phyloP scores from a whole-genome alignment of 2,113 vertebrate species.

The Cyprinodon variegatus region DNA sequence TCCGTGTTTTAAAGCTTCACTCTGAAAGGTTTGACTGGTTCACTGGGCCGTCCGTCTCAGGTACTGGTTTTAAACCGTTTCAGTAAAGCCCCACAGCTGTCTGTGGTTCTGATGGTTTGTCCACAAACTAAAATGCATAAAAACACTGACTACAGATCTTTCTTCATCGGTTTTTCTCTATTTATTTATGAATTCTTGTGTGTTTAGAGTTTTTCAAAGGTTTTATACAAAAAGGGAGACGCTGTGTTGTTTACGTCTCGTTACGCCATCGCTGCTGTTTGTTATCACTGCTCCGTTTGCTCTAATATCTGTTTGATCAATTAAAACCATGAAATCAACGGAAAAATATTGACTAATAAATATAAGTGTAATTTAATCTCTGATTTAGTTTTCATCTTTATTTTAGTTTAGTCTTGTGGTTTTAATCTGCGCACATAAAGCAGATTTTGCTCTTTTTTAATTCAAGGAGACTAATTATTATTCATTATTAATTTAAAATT shows the following conservation, averaged over 20 bases:
- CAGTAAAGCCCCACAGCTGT: background rate
- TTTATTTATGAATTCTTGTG: background rate
- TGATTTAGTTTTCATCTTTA: background rate
- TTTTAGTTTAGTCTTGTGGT: background rate
- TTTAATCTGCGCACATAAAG: background rate
- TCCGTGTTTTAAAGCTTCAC: background rate
- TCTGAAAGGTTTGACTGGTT: background rate
- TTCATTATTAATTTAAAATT: too few relatives aligned
- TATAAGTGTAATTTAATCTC: background rate
- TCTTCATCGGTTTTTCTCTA: background rate
- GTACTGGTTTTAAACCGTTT: background rate
- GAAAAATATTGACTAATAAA: slow-evolving; percentile 52
- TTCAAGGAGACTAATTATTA: too few relatives aligned
- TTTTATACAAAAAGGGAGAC: background rate
- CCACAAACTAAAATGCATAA: background rate
- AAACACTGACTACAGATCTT: background rate
- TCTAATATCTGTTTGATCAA: background rate
- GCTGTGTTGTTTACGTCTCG: too few relatives aligned
- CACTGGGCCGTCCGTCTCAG: background rate
- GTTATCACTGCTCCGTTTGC: background rate
- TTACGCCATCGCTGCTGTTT: background rate
- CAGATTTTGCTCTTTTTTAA: background rate
- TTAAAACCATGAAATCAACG: slow-evolving; percentile 26
- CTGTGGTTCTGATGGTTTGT: background rate
- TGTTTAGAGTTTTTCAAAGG: background rate